Evolutionary conservation across 1,140 invertebrate species (phyloP).

Genomic region (Gonatopus flavifemur): DNA sequence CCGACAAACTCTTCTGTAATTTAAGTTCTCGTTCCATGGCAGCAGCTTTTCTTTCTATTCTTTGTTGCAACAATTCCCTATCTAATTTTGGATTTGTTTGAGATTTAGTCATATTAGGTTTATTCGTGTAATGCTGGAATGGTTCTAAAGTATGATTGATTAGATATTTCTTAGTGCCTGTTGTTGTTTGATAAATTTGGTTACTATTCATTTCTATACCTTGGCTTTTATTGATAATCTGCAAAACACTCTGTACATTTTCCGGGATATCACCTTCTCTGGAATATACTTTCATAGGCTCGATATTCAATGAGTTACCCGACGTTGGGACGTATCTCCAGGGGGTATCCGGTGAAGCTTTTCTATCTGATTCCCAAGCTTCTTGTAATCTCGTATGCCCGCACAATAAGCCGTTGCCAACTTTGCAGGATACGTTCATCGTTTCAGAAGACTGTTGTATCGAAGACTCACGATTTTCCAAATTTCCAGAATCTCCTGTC

Average conservation of each 20-base stretch:
- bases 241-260: constrained; percentile 47
- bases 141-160: constrained; percentile 51
- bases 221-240: constrained; percentile 54
- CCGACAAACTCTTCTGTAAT: constrained; percentile 71
- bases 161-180: constrained; percentile 52
- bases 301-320: constrained; percentile 40
- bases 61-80: constrained; percentile 43
- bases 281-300: constrained; percentile 40
- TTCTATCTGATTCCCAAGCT: constrained; percentile 53
- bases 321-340: constrained; percentile 53
- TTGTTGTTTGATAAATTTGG: constrained; percentile 45
- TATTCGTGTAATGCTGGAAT: constrained; percentile 49
- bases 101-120: constrained; percentile 29
- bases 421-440: constrained; percentile 39
- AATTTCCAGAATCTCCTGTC: constrained; percentile 29
- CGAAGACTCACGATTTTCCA: constrained; percentile 39
- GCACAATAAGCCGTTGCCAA: constrained; percentile 52
- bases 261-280: constrained; percentile 39
- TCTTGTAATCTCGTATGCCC: constrained; percentile 54
- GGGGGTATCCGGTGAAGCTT: constrained; percentile 52
- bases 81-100: constrained; percentile 39
- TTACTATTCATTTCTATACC: constrained; percentile 47
- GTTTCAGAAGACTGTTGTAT: constrained; percentile 31
- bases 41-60: constrained; percentile 54
- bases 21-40: constrained; percentile 62